A percentile compares a stretch with the other conserved stretches of the same genome.
phyloP scores from a whole-genome alignment of 2,888 invertebrate species.

The Scaptomyza parva region DNA sequence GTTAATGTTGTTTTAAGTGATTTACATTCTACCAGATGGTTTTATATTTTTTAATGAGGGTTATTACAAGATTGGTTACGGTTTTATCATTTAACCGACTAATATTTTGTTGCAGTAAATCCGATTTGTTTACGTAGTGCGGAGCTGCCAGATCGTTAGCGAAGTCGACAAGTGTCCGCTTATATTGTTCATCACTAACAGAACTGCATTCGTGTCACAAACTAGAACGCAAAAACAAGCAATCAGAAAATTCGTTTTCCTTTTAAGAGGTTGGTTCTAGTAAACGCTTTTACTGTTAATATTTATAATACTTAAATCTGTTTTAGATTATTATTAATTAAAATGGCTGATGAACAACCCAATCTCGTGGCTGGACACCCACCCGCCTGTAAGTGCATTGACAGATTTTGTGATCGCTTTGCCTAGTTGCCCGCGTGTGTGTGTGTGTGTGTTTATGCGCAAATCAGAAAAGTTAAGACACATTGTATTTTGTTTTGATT shows the following conservation, averaged over 20 bases:
- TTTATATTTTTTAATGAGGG: neutral
- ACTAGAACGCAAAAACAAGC: conserved; percentile 41
- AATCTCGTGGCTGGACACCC: conserved; percentile 95
- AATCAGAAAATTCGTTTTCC: conserved; percentile 10
- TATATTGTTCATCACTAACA: conserved; percentile 37
- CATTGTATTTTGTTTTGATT: conserved; percentile 18
- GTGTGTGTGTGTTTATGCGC: conserved; percentile 13
- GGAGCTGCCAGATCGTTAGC: conserved; percentile 18
- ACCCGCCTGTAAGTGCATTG: conserved; percentile 90
- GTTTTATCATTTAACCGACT: neutral
- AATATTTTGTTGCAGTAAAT: neutral
- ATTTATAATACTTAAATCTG: neutral
- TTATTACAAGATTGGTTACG: neutral
- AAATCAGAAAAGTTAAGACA: neutral
- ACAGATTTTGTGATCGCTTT: neutral
- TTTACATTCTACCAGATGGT: neutral
- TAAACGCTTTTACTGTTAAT: neutral
- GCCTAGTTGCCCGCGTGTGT: neutral
- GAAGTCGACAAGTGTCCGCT: conserved; percentile 2
- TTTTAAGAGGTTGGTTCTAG: conserved; percentile 24
- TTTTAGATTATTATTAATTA: conserved; percentile 37
- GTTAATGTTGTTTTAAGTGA: neutral
- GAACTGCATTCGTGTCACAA: conserved; percentile 79
- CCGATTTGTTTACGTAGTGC: conserved; percentile 28
- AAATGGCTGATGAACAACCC: conserved; percentile 87